Conservation (phyloP, 2,888 invertebrate genomes). For the Mylabris sibirica region DNA sequence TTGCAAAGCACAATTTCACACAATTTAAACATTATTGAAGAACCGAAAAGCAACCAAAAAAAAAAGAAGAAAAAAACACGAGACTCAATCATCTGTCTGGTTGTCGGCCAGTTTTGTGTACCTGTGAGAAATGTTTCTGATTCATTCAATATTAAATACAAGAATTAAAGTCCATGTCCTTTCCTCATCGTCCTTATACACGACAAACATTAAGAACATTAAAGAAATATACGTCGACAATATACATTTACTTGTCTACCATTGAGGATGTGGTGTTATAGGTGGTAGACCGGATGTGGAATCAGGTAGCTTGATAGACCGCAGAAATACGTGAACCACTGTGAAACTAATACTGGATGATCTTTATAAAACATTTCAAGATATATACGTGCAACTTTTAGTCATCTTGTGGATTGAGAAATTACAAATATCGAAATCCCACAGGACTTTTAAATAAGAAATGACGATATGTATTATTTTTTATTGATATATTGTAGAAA, state of each 20-base stretch:
- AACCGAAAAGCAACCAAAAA: conserved; percentile 1
- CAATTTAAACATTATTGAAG: conserved; percentile 48
- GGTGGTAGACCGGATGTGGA: conserved; percentile 60
- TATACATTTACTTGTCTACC: conserved; percentile 28
- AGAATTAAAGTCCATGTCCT: neutral
- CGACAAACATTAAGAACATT: conserved; percentile 39
- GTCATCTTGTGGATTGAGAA: neutral
- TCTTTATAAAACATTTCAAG: conserved; percentile 37
- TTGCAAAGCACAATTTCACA: conserved; percentile 53
- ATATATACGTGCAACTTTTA: neutral
- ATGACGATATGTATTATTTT: too few relatives aligned
- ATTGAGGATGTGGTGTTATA: conserved; percentile 53
- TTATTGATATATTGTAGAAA: too few relatives aligned
- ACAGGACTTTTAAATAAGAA: too few relatives aligned
- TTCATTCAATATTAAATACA: conserved; percentile 23
- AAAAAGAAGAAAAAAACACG: conserved; percentile 41
- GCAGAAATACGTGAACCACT: conserved; percentile 57
- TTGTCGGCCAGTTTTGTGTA: conserved; percentile 28
- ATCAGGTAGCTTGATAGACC: conserved; percentile 59
- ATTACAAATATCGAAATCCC: neutral
- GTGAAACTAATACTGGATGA: conserved; percentile 51
- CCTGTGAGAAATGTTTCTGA: conserved; percentile 52
- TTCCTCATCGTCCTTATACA: conserved; percentile 39
- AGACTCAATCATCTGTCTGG: conserved; percentile 44
- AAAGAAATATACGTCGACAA: conserved; percentile 28